Evolutionary conservation across 2,888 invertebrate genomes (phyloP).

Genomic region (Allolobophora icterica): DNA sequence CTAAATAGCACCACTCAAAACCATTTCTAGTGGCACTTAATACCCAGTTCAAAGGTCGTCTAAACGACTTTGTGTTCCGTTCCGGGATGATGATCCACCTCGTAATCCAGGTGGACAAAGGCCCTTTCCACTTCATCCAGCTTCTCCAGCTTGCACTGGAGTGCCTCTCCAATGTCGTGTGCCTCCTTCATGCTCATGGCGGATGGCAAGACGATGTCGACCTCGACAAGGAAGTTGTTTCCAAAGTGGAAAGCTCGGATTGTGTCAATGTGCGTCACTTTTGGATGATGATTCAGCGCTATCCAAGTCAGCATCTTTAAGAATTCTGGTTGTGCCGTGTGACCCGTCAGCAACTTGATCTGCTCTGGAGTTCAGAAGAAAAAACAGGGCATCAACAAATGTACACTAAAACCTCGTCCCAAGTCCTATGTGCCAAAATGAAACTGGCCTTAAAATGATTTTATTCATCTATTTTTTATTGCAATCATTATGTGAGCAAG

Average conservation of each 20-base stretch:
- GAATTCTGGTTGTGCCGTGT: slow-evolving; percentile 61
- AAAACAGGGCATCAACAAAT: not conserved
- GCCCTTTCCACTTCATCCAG: slow-evolving; percentile 67
- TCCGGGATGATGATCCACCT: slow-evolving; percentile 64
- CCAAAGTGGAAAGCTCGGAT: slow-evolving; percentile 69
- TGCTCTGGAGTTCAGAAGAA: slow-evolving; percentile 55
- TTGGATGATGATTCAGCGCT: slow-evolving; percentile 59
- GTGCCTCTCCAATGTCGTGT: slow-evolving; percentile 67
- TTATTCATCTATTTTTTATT: not conserved
- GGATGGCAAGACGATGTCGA: slow-evolving; percentile 59
- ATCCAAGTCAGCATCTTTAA: slow-evolving; percentile 64
- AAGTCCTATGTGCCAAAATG: not conserved
- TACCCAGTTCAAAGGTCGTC: not conserved
- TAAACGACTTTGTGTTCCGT: slow-evolving; percentile 67
- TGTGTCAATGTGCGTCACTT: slow-evolving; percentile 65
- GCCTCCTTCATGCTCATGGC: slow-evolving; percentile 65
- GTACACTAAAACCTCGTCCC: not conserved
- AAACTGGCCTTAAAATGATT: not conserved
- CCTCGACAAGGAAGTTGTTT: slow-evolving; percentile 66
- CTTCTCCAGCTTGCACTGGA: slow-evolving; percentile 67
- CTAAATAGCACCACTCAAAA: not conserved
- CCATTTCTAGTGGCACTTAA: not conserved
- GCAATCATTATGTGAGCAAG: not conserved
- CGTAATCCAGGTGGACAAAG: slow-evolving; percentile 69
- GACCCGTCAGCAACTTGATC: slow-evolving; percentile 61